These are phyloP conservation scores for Fringilla coelebs DNA, from an alignment of 2,797 vertebrate species.

Conservation along the genomic window DNA sequence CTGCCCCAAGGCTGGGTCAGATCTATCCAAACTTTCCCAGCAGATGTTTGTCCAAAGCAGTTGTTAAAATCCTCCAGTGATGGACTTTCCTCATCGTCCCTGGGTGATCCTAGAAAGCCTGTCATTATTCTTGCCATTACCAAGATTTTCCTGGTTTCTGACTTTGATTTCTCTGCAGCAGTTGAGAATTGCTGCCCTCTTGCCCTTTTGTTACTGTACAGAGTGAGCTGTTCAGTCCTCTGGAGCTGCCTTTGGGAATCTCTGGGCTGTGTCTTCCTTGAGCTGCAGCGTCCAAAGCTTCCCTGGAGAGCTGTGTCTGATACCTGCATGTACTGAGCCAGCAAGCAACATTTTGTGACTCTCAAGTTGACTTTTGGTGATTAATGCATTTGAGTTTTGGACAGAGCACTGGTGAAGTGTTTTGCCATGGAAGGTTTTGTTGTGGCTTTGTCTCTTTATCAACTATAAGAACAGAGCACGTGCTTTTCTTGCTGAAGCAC, in stretches of 20 bases:
- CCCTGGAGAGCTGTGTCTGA: not conserved
- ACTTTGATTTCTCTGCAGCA: not conserved
- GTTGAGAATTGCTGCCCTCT: not conserved
- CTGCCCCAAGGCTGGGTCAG: not conserved
- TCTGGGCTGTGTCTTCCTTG: not conserved
- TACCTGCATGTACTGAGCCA: not conserved
- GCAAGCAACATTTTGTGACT: not conserved
- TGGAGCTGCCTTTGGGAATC: not conserved
- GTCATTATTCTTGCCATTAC: not conserved
- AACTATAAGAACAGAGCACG: fast-evolving
- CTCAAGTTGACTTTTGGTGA: not conserved
- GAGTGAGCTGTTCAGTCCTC: not conserved
- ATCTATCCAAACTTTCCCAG: constrained; percentile 41
- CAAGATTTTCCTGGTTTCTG: not conserved
- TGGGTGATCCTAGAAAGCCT: not conserved
- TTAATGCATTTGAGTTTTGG: not conserved
- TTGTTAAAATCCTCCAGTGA: not conserved
- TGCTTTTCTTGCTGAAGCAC: not conserved
- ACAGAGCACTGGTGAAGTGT: not conserved
- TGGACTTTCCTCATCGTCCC: not conserved
- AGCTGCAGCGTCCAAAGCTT: not conserved
- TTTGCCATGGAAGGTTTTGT: not conserved
- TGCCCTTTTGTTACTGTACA: not conserved
- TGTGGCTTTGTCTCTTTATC: not conserved
- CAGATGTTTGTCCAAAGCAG: constrained; percentile 9